Evolutionary conservation across 2,888 invertebrate species (phyloP), one percentile per base, ranked within the genome.

Genomic region (Chrysodeixis includens): DNA sequence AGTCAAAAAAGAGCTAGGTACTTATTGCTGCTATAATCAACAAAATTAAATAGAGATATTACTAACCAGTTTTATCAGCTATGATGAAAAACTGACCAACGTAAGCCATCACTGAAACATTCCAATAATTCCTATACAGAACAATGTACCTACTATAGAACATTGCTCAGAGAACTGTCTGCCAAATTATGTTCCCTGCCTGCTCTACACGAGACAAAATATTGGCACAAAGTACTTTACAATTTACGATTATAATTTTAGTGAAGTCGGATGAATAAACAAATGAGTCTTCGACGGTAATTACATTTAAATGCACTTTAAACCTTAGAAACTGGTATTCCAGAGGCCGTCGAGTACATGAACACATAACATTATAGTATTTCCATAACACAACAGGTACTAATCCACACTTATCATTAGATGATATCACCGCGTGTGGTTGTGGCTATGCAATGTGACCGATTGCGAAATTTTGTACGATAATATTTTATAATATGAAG

Each of bases 381-480:
- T 62, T 71, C 61, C 66, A 72, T 62, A 56, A 52, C n/a, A 55
- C 40, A 32, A n/a, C 18, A 51, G 20, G 44, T 30, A 74, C 40
- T 57, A 62, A 74, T 60, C 30, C 58, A 62, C 55, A 69, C 53
- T 69, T 63, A 64, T 60, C 66, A 56, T 77, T 53, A 60, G 64
- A 62, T 78, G 81, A 81, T 69, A 63, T 78, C 78, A 78, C 63
- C 63, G 20, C 62, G 22, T 26, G 22, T 67, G 53, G 22, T 52
- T 63, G 52, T 57, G 59, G 55, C 46, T 71, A 66, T 60, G 35
- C 65, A 62, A 62, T 59, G 35, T 58, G 49, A 62, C 40, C 10
- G 46, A 46, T 49, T 49, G 46, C 12, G 40, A 49, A 49, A 20
- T 8, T 20, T 7, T 49, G 8, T 49, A 49, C 16, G 10, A n/a